Evolutionary conservation across 2,113 vertebrate genomes (phyloP).

Genomic region (Nanger granti): DNA sequence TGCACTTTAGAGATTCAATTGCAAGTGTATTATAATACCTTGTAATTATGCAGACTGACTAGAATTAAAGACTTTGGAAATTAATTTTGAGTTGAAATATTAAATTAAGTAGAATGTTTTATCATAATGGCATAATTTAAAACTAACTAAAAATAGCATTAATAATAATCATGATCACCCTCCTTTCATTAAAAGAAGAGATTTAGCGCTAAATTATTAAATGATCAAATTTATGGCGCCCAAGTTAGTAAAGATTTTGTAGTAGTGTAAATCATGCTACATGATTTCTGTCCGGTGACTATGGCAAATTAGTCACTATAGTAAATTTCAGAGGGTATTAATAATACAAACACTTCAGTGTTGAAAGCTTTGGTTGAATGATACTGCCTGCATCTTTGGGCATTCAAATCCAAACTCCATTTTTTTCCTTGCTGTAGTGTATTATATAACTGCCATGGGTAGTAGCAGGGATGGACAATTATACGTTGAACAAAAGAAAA

Average conservation of each 20-base stretch:
- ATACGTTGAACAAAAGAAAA: slow-evolving; percentile 24
- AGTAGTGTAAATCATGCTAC: slow-evolving; percentile 67
- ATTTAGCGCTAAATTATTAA: slow-evolving; percentile 73
- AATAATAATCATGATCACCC: slow-evolving; percentile 72
- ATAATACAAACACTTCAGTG: slow-evolving; percentile 61
- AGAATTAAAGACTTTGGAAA: slow-evolving; percentile 71
- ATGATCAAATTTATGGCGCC: slow-evolving; percentile 70
- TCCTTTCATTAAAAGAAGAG: slow-evolving; percentile 73
- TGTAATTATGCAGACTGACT: slow-evolving; percentile 65
- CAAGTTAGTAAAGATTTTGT: slow-evolving; percentile 76
- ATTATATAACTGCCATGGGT: background rate
- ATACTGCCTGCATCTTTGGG: background rate
- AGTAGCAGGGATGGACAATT: background rate
- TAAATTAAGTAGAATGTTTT: slow-evolving; percentile 74
- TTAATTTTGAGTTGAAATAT: slow-evolving; percentile 77
- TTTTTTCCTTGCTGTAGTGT: background rate
- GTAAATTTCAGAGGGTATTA: slow-evolving; percentile 68
- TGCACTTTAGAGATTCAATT: slow-evolving; percentile 41
- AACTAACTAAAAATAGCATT: slow-evolving; percentile 76
- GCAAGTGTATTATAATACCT: slow-evolving; percentile 58
- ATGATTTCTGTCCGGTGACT: slow-evolving; percentile 64
- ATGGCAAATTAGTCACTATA: slow-evolving; percentile 65
- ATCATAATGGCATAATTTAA: slow-evolving; percentile 75
- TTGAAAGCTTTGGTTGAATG: background rate
- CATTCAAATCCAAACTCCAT: background rate